A percentile compares a stretch with the other conserved stretches of the same genome.
These are phyloP conservation scores for Paratilapia polleni DNA, from an alignment of 2,113 vertebrate species.

Conservation along the genomic window DNA sequence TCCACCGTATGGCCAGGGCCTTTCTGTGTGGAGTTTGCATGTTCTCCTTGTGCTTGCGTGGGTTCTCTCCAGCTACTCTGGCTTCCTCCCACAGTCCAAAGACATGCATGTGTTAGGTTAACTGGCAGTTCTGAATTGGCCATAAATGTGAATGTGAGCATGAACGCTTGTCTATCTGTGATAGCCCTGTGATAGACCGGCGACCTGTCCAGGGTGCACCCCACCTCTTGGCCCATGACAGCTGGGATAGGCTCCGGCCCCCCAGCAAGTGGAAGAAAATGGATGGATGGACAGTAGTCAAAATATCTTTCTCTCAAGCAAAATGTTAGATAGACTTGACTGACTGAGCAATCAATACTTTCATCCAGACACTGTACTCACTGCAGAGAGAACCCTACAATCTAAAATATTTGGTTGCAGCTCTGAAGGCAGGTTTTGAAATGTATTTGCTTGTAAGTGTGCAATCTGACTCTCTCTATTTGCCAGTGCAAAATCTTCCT, in stretches of 20 bases:
- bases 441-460: neutral
- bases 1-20: no score
- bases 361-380: neutral
- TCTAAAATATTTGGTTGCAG: neutral
- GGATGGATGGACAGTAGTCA: neutral
- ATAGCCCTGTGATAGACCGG: neutral
- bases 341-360: neutral
- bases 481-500: slow-evolving; percentile 40
- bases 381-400: neutral
- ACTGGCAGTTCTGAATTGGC: no score
- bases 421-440: slow-evolving; percentile 15
- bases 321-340: neutral
- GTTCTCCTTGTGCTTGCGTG: no score
- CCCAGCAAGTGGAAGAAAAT: neutral
- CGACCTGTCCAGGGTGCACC: neutral
- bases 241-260: neutral
- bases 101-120: no score
- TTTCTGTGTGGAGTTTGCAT: no score
- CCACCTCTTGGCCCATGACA: neutral
- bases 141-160: no score
- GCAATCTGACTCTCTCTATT: slow-evolving; percentile 26
- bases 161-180: neutral
- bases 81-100: no score
- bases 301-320: neutral
- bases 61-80: no score